Conservation (phyloP, 2,888 invertebrate genomes). For the Cephalotes varians region DNA sequence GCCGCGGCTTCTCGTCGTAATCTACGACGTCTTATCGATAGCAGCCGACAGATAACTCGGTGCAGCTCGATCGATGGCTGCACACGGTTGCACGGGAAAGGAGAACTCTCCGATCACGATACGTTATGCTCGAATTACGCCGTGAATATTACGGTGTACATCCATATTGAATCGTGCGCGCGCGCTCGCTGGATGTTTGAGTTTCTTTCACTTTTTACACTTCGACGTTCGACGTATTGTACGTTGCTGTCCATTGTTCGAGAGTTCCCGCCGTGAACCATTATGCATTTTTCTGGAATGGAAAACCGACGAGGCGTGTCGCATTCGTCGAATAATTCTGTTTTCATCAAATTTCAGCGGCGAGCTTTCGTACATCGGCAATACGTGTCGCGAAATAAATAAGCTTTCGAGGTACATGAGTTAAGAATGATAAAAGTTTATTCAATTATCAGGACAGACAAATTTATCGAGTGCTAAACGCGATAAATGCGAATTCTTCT, state of each 20-base stretch:
- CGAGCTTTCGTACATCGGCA: not conserved
- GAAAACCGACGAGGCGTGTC: constrained; percentile 17
- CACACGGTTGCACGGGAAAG: not conserved
- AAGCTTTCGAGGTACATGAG: constrained; percentile 1
- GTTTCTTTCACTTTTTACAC: constrained; percentile 39
- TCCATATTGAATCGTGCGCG: constrained; percentile 23
- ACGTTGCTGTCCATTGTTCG: constrained; percentile 44
- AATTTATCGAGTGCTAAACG: not conserved
- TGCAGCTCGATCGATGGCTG: constrained; percentile 26
- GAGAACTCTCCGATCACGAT: not conserved
- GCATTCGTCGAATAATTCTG: constrained; percentile 36
- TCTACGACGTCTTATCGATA: constrained; percentile 48
- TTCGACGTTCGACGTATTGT: constrained; percentile 44
- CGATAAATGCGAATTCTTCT: constrained; percentile 2
- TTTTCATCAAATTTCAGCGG: constrained; percentile 25
- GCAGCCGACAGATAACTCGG: constrained; percentile 19
- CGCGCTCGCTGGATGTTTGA: constrained; percentile 15
- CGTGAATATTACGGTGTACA: constrained; percentile 22
- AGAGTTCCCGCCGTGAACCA: constrained; percentile 31
- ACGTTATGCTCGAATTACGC: constrained; percentile 46
- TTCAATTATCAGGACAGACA: constrained; percentile 11
- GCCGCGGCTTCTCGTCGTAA: constrained; percentile 21
- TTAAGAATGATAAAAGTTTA: not conserved
- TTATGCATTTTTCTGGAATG: constrained; percentile 32
- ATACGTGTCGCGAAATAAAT: constrained; percentile 25